Percentiles rank a stretch among this genome's conserved stretches.
Evolutionary conservation across 2,888 invertebrate species (phyloP).

Genomic region (Drosophila meridiana): DNA sequence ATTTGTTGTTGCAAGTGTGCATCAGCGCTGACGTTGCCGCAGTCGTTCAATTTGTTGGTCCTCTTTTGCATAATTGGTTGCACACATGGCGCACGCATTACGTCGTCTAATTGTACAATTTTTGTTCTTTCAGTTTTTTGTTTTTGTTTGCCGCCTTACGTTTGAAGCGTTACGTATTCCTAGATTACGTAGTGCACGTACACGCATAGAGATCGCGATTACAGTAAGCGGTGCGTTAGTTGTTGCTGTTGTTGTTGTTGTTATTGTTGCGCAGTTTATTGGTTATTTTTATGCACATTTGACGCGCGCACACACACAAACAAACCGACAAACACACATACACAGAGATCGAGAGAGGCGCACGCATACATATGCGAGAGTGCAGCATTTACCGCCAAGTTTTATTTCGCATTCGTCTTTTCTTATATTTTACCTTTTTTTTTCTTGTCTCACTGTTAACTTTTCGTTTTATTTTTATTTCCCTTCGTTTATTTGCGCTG

Average conservation of each 20-base stretch:
- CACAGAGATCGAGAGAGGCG: conserved; percentile 16
- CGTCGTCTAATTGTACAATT: conserved; percentile 45
- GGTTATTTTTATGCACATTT: conserved; percentile 64
- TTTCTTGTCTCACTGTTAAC: conserved; percentile 49
- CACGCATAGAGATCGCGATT: conserved; percentile 55
- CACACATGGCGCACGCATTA: conserved; percentile 67
- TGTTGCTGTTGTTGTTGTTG: conserved; percentile 26
- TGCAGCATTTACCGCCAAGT: conserved; percentile 72
- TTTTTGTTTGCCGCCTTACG: conserved; percentile 49
- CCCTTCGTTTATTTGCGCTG: conserved; percentile 61
- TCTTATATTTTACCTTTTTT: conserved; percentile 29
- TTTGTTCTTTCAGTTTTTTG: conserved; percentile 15
- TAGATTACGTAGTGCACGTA: conserved; percentile 52
- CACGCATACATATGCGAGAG: conserved; percentile 33
- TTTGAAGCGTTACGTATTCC: conserved; percentile 44
- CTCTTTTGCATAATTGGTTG: conserved; percentile 77
- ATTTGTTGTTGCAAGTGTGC: conserved; percentile 50
- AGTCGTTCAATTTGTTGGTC: conserved; percentile 57
- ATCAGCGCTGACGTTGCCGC: conserved; percentile 53
- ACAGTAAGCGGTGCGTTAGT: conserved; percentile 52
- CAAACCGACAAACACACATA: conserved; percentile 14
- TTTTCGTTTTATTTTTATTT: conserved; percentile 69
- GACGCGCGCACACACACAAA: conserved; percentile 33
- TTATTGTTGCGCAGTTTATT: conserved; percentile 61
- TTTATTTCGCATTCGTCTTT: conserved; percentile 40